These are phyloP conservation scores for Piaya cayana DNA, from an alignment of 2,113 vertebrate genomes.

Conservation along the genomic window DNA sequence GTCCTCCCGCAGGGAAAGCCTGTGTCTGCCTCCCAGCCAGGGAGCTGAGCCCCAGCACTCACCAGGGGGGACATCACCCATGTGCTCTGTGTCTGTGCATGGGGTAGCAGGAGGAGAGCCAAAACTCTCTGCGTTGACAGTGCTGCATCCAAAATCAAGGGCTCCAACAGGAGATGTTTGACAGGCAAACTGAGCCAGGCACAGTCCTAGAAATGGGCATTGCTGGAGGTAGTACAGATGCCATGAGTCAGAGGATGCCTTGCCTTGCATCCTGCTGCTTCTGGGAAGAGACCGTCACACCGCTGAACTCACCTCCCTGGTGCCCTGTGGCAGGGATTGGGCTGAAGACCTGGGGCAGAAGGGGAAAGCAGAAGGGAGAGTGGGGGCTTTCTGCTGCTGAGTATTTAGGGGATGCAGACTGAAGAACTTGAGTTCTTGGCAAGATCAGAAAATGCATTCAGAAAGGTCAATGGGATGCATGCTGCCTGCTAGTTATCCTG, in stretches of 20 bases:
- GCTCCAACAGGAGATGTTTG: not conserved
- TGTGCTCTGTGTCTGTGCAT: not conserved
- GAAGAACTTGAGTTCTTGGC: not conserved
- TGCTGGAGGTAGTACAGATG: not conserved
- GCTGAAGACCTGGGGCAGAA: too few species aligned
- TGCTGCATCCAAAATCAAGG: rapidly evolving
- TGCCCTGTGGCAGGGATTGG: not conserved
- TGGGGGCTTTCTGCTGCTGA: not conserved
- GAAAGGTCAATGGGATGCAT: not conserved
- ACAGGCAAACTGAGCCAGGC: not conserved
- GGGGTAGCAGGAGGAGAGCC: not conserved
- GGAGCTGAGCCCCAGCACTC: rapidly evolving
- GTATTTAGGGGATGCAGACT: not conserved
- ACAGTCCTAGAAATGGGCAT: rapidly evolving
- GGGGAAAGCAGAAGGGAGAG: not conserved
- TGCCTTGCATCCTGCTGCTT: not conserved
- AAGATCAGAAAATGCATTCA: not conserved
- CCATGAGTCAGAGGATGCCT: rapidly evolving
- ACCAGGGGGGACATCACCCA: rapidly evolving
- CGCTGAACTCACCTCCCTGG: not conserved
- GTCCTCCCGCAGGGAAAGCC: too few species aligned
- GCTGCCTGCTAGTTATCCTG: not conserved
- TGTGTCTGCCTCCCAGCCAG: not conserved
- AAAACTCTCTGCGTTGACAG: rapidly evolving
- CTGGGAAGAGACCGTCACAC: not conserved